Base-by-base conservation (phyloP, 2,888 invertebrate species). In the Frankliniella intonsa region DNA sequence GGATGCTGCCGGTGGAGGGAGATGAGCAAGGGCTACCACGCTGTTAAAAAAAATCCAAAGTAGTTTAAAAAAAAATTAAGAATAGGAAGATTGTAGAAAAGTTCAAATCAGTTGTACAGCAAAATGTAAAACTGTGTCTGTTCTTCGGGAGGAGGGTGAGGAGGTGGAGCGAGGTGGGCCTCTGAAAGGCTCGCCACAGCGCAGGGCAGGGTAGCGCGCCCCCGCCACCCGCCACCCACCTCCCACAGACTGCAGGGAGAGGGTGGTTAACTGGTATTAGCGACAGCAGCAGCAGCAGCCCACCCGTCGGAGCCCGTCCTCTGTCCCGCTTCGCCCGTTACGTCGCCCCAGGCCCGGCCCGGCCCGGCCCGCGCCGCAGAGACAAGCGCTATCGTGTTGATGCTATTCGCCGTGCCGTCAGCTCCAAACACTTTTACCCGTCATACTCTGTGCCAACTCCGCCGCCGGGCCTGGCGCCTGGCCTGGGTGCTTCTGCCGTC, bases 211-310 rank as follows among this genome's bases (percentile, higher is more conserved):
- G 69, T 25, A 76, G 22, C 69, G 22, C 69, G 8, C 25, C 69
- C 55, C 55, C 55, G 55, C 8, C 55, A 11, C 55, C 55, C 14
- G 5, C 55, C 55, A 7, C 55, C 55, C 17, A 11, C 17, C 7
- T 22, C 5, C 22, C 25, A 3, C 11, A 12, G 10, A 22, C 22
- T 19, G 62, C 7, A n/a, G 62, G 14, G 69, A 25, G 69, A 22
- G 69, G 69, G 69, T 25, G 69, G 69, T 76, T 76, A 76, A 76
- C 69, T 76, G 69, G 69, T 25, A 76, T 76, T 76, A 76, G 69
- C 25, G 25, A 25, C 19, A 55, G 55, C 5, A 14, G 55, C 11
- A 17, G 55, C 14, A 12, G 51, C 12, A 12, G 51, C 10, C 10
- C 10, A 51, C 12, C 12, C 14, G 55, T 14, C 14, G 55, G 55